Evolutionary conservation across 2,888 invertebrate genomes (phyloP).

Genomic region (Pyrochroa serraticornis): DNA sequence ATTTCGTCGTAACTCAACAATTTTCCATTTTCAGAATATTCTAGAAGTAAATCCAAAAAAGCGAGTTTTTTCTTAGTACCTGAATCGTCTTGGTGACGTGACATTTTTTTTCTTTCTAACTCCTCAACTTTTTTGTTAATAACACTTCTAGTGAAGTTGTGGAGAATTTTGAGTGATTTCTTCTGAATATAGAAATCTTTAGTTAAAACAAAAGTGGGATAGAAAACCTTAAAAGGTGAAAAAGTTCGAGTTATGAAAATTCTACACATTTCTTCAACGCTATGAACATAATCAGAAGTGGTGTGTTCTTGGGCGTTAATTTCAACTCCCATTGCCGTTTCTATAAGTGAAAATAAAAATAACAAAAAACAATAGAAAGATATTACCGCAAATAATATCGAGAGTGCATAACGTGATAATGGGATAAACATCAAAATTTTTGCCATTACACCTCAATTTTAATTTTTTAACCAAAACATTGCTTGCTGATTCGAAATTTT

Average conservation of each 20-base stretch:
- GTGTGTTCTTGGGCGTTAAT: constrained; percentile 73
- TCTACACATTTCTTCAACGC: constrained; percentile 63
- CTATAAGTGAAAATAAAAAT: background rate
- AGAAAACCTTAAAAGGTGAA: constrained; percentile 59
- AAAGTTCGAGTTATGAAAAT: constrained; percentile 42
- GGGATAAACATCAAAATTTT: constrained; percentile 65
- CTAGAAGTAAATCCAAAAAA: constrained; percentile 70
- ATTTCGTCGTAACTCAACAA: constrained; percentile 65
- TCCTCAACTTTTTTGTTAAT: constrained; percentile 13
- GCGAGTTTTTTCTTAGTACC: constrained; percentile 68
- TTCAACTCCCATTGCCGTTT: constrained; percentile 78
- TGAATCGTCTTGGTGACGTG: constrained; percentile 33
- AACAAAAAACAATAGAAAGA: background rate
- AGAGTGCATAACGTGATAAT: constrained; percentile 65
- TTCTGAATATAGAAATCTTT: constrained; percentile 65
- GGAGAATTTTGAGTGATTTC: constrained; percentile 41
- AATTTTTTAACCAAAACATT: constrained; percentile 64
- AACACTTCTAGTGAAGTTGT: constrained; percentile 20
- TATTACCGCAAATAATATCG: constrained; percentile 63
- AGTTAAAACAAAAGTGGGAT: constrained; percentile 60
- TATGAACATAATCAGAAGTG: constrained; percentile 73
- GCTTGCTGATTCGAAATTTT: constrained; percentile 70
- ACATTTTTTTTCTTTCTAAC: background rate
- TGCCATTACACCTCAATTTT: constrained; percentile 48
- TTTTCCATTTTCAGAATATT: constrained; percentile 65